Evolutionary conservation across 2,113 vertebrate species (phyloP).

Genomic region (Erinaceus europaeus): DNA sequence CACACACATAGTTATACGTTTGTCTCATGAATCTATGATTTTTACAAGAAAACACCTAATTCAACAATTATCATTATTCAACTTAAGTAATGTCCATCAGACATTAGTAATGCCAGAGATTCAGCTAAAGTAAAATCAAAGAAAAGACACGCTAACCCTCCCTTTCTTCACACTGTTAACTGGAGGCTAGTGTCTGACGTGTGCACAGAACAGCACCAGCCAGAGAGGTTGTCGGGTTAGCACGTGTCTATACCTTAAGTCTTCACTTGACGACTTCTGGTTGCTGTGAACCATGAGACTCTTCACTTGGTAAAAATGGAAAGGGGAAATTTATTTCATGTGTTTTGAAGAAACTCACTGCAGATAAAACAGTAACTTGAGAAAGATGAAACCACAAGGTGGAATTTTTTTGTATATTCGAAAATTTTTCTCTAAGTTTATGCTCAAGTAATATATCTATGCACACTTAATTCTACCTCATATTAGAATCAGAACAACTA

Average conservation of each 20-base stretch:
- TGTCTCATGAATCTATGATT: background rate
- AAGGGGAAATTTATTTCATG: constrained; percentile 27
- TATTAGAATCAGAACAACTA: background rate
- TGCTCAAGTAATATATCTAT: background rate
- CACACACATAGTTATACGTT: too few species aligned
- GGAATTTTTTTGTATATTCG: background rate
- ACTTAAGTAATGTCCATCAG: background rate
- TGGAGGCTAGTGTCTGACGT: constrained; percentile 8
- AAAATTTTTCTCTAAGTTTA: constrained; percentile 23
- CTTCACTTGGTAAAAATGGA: background rate
- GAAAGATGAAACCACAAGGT: background rate
- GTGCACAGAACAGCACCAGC: constrained; percentile 6
- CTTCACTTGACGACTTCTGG: constrained; percentile 14
- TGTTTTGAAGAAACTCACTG: constrained; percentile 26
- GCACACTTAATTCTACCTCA: background rate
- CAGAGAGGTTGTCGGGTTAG: background rate
- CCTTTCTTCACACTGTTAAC: constrained; percentile 1
- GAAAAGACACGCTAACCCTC: background rate
- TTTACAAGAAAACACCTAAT: background rate
- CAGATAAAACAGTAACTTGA: constrained; percentile 18
- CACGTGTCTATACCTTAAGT: background rate
- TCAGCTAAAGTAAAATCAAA: background rate
- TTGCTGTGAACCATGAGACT: constrained; percentile 44
- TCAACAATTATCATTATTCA: constrained; percentile 35
- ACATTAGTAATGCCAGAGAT: constrained; percentile 39